Conservation (phyloP, 2,113 vertebrate species). For the Panurus biarmicus region DNA sequence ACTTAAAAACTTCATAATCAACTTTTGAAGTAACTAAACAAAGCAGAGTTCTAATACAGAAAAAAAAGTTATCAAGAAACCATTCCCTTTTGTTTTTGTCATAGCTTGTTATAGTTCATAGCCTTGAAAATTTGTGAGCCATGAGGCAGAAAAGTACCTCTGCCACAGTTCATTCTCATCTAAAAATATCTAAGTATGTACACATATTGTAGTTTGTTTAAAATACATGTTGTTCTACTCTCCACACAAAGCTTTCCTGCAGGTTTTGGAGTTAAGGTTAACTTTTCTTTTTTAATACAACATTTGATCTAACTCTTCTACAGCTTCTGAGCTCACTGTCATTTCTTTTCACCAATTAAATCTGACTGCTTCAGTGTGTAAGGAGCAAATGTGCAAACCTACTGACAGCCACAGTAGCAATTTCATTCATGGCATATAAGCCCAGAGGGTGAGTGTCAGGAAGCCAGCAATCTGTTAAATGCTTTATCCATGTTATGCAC, state of each 20-base stretch:
- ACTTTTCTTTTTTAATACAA: neutral
- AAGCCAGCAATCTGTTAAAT: slow-evolving; percentile 9
- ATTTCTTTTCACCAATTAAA: slow-evolving; percentile 38
- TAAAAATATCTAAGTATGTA: neutral
- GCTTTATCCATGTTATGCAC: neutral
- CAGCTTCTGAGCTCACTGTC: neutral
- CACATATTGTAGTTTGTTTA: neutral
- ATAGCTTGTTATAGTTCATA: neutral
- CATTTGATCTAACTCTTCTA: neutral
- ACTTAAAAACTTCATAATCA: neutral
- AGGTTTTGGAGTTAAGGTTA: neutral
- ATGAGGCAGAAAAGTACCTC: neutral
- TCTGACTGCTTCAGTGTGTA: neutral
- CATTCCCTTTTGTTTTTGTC: neutral
- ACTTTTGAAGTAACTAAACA: neutral
- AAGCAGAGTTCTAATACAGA: neutral
- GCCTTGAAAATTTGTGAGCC: neutral
- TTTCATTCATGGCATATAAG: slow-evolving; percentile 7
- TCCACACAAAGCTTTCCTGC: neutral
- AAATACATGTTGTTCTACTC: neutral
- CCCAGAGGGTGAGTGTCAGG: neutral
- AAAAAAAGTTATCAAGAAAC: neutral
- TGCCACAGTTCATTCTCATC: neutral
- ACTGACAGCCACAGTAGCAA: neutral
- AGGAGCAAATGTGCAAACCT: slow-evolving; percentile 6